A percentile compares a stretch with the other conserved stretches of the same genome.
Evolutionary conservation across 2,888 invertebrate genomes (phyloP).

Genomic region (Amphipyra berbera): DNA sequence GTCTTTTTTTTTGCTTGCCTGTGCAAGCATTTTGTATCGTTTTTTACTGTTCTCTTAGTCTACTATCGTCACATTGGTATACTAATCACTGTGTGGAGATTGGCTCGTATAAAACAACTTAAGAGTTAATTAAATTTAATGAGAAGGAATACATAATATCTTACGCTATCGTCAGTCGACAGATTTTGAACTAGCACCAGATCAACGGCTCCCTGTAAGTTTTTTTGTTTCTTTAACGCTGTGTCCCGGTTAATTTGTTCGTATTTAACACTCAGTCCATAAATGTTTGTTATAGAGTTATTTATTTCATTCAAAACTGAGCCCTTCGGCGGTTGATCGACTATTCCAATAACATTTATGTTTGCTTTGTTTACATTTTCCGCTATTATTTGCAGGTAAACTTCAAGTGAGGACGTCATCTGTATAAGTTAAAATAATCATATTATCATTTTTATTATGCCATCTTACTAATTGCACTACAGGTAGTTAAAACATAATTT

Average conservation of each 20-base stretch:
- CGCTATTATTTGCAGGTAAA: constrained; percentile 61
- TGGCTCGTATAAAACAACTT: background rate
- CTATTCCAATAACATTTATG: constrained; percentile 54
- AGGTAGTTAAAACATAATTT: no score
- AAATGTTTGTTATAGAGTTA: constrained; percentile 23
- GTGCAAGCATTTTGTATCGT: no score
- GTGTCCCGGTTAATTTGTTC: constrained; percentile 28
- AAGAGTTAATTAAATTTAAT: background rate
- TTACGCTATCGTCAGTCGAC: constrained; percentile 51
- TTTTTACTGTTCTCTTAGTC: no score
- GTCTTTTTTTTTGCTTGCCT: no score
- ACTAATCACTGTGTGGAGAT: no score
- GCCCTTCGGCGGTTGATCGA: constrained; percentile 12
- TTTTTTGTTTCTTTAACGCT: constrained; percentile 8
- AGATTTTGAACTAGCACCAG: constrained; percentile 56
- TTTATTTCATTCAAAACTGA: constrained; percentile 46
- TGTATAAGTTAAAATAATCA: constrained; percentile 10
- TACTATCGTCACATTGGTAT: no score
- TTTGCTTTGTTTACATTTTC: constrained; percentile 59
- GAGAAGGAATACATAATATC: background rate
- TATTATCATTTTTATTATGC: no score
- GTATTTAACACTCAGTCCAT: constrained; percentile 46
- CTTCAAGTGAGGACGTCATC: constrained; percentile 52
- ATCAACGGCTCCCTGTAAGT: constrained; percentile 38
- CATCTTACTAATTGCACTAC: no score